A percentile compares a stretch with the other conserved stretches of the same genome.
phyloP scores from a whole-genome alignment of 2,113 vertebrate species.

The Macquaria australasica region DNA sequence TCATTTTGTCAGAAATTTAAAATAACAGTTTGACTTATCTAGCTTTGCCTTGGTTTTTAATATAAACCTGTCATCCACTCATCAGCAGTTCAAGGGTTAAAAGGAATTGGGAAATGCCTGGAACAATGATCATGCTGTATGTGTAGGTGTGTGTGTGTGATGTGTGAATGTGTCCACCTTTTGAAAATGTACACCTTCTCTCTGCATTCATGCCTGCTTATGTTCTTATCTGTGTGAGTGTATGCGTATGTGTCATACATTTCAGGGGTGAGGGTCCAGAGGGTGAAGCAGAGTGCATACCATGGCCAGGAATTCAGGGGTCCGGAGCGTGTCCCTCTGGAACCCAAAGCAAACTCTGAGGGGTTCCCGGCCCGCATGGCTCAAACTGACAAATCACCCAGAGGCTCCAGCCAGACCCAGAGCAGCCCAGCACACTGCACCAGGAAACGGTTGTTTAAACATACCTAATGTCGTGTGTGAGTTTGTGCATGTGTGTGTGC shows the following conservation, averaged over 20 bases:
- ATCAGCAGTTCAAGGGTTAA: constrained; percentile 35
- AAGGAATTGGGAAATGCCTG: constrained; percentile 18
- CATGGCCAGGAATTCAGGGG: constrained; percentile 65
- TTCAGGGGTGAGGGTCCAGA: constrained; percentile 39
- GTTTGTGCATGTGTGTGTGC: constrained; percentile 23
- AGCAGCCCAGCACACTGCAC: constrained; percentile 48
- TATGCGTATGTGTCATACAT: constrained; percentile 28
- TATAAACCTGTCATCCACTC: constrained; percentile 35
- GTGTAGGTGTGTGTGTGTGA: constrained; percentile 11
- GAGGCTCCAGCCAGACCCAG: constrained; percentile 59
- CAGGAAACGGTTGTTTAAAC: constrained; percentile 76
- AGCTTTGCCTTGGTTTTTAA: not conserved
- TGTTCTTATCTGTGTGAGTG: constrained; percentile 11
- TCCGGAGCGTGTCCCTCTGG: constrained; percentile 61
- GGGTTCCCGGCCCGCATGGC: constrained; percentile 44
- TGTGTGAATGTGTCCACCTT: constrained; percentile 1
- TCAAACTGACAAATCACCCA: constrained; percentile 73
- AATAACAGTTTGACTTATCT: not conserved
- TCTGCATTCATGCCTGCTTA: not conserved
- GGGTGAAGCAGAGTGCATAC: constrained; percentile 61
- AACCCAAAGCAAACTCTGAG: constrained; percentile 72
- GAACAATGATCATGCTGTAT: constrained; percentile 52
- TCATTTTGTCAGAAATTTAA: not conserved
- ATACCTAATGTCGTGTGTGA: constrained; percentile 60
- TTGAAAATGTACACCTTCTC: constrained; percentile 31